Evolutionary conservation across 2,113 vertebrate species (phyloP), one percentile per base, ranked within the genome.

Genomic region (Cygnus buccinator): DNA sequence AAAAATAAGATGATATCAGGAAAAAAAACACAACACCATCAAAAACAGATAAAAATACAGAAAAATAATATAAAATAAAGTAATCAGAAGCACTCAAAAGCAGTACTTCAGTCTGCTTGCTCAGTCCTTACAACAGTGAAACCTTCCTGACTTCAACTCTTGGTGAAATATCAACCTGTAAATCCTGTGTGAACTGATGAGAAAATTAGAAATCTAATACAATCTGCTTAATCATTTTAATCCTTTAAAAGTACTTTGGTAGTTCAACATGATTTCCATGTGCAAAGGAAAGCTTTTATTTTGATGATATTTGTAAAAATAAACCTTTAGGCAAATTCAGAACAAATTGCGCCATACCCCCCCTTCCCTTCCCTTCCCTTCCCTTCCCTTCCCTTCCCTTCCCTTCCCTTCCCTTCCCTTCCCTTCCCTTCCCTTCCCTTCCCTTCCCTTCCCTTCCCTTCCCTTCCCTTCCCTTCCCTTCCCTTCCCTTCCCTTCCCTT

Each of bases 401-500:
- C 6, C 14, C 44, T 19, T 46, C 8, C 44, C 44, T 46, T 46
- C 9, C 44, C 18, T 46, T 39, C 9, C 37, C 9, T 39, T 39
- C 9, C 37, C 9, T 10, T 39, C 10, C 37, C 9, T 10, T 10
- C 10, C 9, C 9, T 4, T 10, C 9, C 9, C 4, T 4, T 10
- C 9, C 37, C 4, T 10, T 10, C 9, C 37, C 9, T 10, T 39
- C 9, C 37, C 9, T 4, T 10, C 10, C 9, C 9, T 4, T 10
- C 9, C 9, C 4, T 4, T 10, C 9, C 37, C 4, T 10, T 10
- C 9, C 37, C 9, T 10, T 39, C 9, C 37, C 9, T 4, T 39
- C 10, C 37, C 9, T 4, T 10, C 10, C 9, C 9, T 10, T 4
- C 9, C 9, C 4, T 10, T 4, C 9, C 37, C 4, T 39, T 4